These are phyloP conservation scores for Engraulis encrasicolus DNA, from an alignment of 2,113 vertebrate species.

Conservation along the genomic window DNA sequence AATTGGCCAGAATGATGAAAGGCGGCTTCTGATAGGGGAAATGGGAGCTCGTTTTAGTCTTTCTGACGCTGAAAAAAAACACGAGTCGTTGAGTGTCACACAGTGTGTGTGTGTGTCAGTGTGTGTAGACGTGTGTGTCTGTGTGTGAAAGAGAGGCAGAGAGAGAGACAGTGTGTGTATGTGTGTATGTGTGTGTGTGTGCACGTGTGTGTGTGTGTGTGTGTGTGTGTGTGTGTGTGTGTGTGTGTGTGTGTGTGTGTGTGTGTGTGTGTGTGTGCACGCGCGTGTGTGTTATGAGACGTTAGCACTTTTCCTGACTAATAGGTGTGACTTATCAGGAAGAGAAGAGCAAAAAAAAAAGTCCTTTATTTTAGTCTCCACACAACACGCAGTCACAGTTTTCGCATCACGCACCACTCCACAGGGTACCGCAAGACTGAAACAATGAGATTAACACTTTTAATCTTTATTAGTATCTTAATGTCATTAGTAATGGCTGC, in stretches of 20 bases:
- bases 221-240: no score
- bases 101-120: no score
- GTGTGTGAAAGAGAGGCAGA: no score
- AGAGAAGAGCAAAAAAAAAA: background rate
- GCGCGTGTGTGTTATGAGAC: background rate
- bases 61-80: slow-evolving; percentile 13
- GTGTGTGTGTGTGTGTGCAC: no score
- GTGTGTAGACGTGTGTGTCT: no score
- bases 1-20: slow-evolving; percentile 49
- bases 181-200: no score
- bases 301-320: background rate
- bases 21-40: slow-evolving; percentile 33
- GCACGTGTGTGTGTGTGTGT: no score
- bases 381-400: slow-evolving; percentile 11
- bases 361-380: background rate
- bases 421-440: background rate
- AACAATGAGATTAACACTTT: slow-evolving; percentile 18
- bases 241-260: no score
- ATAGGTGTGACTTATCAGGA: background rate
- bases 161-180: no score
- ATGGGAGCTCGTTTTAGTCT: slow-evolving; percentile 26
- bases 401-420: background rate
- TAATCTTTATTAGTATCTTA: background rate
- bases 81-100: no score
- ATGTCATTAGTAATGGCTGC: slow-evolving; percentile 24